A percentile compares a stretch with the other conserved stretches of the same genome.
Evolutionary conservation across 2,888 invertebrate species (phyloP).

Genomic region (Apeira syringaria): DNA sequence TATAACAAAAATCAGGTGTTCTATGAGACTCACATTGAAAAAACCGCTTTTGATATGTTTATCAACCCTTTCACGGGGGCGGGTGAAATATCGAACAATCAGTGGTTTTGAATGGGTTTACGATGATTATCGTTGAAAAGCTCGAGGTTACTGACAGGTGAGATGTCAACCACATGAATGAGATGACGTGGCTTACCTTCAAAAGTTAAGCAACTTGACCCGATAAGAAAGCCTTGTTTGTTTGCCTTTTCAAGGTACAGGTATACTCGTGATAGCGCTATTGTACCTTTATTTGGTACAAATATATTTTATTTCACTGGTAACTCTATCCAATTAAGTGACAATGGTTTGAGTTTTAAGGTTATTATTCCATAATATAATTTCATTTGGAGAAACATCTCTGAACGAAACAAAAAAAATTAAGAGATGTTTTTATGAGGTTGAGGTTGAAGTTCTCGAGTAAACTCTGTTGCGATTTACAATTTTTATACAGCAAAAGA

Average conservation of each 20-base stretch:
- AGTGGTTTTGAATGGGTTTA: conserved; percentile 59
- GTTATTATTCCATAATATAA: no score
- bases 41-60: conserved; percentile 78
- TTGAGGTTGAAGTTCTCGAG: no score
- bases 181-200: conserved; percentile 24
- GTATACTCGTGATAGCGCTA: conserved; percentile 42
- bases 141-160: conserved; percentile 79
- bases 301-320: conserved; percentile 22
- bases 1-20: conserved; percentile 74
- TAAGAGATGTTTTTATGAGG: no score
- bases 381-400: no score
- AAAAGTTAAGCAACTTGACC: conserved; percentile 61
- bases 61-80: conserved; percentile 76
- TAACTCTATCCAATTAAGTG: conserved; percentile 2
- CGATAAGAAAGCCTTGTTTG: conserved; percentile 55
- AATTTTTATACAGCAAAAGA: no score
- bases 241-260: conserved; percentile 36
- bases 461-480: no score
- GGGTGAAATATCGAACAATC: conserved; percentile 65
- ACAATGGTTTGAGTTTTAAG: conserved; percentile 1
- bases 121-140: conserved; percentile 71
- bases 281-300: conserved; percentile 41
- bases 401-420: no score
- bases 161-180: conserved; percentile 72
- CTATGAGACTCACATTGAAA: conserved; percentile 38